phyloP scores from a whole-genome alignment of 2,888 invertebrate species.

The Sisyra nigra region DNA sequence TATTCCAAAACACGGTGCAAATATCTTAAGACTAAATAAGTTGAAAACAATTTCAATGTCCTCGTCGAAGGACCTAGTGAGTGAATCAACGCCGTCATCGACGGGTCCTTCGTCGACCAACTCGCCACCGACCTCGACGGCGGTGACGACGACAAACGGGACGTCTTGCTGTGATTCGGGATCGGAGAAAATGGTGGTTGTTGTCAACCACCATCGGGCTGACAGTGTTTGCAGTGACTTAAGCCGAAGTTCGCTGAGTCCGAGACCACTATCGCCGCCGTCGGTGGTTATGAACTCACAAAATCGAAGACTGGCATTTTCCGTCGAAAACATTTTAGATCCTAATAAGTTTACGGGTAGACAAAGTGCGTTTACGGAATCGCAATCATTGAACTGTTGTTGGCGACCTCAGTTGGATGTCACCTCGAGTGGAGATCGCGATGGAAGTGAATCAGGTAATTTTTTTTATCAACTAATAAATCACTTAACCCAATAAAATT shows the following conservation, averaged over 20 bases:
- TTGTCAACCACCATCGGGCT: slow-evolving; percentile 6
- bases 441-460: slow-evolving; percentile 35
- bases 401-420: slow-evolving; percentile 30
- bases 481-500: no score
- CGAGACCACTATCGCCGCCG: slow-evolving; percentile 21
- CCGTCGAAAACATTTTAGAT: slow-evolving; percentile 80
- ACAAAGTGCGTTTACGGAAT: slow-evolving; percentile 25
- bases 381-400: slow-evolving; percentile 25
- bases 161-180: slow-evolving; percentile 8
- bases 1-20: background rate
- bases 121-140: no score
- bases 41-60: slow-evolving; percentile 10
- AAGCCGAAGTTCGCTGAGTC: slow-evolving; percentile 25
- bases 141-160: slow-evolving; percentile 3
- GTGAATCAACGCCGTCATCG: slow-evolving; percentile 10
- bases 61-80: slow-evolving; percentile 10
- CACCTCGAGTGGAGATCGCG: slow-evolving; percentile 28
- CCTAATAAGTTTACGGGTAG: slow-evolving; percentile 79
- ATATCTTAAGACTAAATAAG: background rate
- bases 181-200: slow-evolving; percentile 6
- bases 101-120: slow-evolving; percentile 2
- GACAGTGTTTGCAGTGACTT: slow-evolving; percentile 31
- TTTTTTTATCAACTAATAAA: no score
- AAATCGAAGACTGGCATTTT: slow-evolving; percentile 60
- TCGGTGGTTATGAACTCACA: slow-evolving; percentile 24